Evolutionary conservation across 2,797 vertebrate genomes (phyloP).

Genomic region (Scolopax bukidnonensis): DNA sequence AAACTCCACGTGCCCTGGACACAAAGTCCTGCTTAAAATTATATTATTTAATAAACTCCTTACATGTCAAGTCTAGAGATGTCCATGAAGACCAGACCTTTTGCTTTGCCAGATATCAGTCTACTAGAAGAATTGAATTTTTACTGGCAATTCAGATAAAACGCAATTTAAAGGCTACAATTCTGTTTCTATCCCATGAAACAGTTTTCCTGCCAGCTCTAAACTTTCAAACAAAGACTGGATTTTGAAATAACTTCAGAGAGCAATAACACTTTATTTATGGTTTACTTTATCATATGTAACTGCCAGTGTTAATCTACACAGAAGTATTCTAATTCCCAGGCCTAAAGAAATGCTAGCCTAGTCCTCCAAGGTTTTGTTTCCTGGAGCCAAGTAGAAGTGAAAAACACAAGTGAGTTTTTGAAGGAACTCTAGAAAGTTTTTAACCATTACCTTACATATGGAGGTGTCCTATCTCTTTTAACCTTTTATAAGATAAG

Average conservation of each 20-base stretch:
- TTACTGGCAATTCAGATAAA: background rate
- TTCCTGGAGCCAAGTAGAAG: background rate
- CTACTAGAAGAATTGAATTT: background rate
- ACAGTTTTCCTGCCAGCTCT: background rate
- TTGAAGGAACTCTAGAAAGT: background rate
- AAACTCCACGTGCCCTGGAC: background rate
- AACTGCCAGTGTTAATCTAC: background rate
- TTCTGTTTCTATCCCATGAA: background rate
- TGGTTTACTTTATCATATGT: background rate
- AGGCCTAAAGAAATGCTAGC: background rate
- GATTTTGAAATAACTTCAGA: slow-evolving; percentile 5
- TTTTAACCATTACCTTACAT: background rate
- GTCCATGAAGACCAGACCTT: background rate
- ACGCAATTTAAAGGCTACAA: background rate
- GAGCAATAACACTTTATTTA: background rate
- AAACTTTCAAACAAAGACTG: background rate
- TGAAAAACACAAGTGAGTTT: background rate
- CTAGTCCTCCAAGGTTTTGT: background rate
- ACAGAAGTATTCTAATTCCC: background rate
- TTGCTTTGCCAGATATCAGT: background rate
- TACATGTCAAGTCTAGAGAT: background rate
- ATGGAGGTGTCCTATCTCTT: background rate
- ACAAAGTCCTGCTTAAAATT: background rate
- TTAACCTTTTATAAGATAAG: background rate
- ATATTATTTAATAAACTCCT: background rate